Base-by-base conservation (phyloP, 2,113 vertebrate species). In the Salvator merianae region DNA sequence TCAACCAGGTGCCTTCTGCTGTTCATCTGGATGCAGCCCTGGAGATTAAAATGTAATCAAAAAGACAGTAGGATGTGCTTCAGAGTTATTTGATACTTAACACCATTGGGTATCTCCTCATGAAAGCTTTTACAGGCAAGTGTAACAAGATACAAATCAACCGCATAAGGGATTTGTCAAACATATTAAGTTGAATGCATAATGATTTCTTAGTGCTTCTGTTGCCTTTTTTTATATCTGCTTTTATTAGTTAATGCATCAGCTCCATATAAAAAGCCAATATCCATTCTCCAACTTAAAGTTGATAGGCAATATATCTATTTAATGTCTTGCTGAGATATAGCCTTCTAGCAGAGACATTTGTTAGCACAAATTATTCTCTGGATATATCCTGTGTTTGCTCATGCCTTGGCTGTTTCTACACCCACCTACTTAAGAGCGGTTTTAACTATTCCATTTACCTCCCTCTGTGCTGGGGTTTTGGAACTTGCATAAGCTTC, bases 251-350 rank as follows among this genome's bases (percentile, higher is more conserved):
- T 62, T 66, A 95, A 93, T 90, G 32, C 66, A 92, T 91, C 84
- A 93, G 82, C 81, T 88, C 81, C 84, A 84, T 88, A 59, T 89
- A 84, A 92, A 82, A 80, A 93, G 90, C 53, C 88, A 86, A 91
- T 89, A 92, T 83, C 93, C 80, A 93, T 90, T 84, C 87, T 91
- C 90, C 92, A 88, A 84, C 91, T 90, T 91, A 93, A 94, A 94
- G 92, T 85, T 86, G 88, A 93, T 92, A 89, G 79, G 89, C 85
- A 92, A 89, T 93, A 95, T 94, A 94, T 95, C 93, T 93, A 80
- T 90, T 93, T 93, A 94, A 93, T 91, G 90, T 87, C 89, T 93
- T 83, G 71, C 85, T 89, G 85, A 91, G 93, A 92, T 86, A 83
- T 86, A 84, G 83, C 53, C 85, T 69, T 94, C 86, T 92, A 90